phyloP scores from a whole-genome alignment of 2,113 vertebrate genomes.

The Gavia stellata region DNA sequence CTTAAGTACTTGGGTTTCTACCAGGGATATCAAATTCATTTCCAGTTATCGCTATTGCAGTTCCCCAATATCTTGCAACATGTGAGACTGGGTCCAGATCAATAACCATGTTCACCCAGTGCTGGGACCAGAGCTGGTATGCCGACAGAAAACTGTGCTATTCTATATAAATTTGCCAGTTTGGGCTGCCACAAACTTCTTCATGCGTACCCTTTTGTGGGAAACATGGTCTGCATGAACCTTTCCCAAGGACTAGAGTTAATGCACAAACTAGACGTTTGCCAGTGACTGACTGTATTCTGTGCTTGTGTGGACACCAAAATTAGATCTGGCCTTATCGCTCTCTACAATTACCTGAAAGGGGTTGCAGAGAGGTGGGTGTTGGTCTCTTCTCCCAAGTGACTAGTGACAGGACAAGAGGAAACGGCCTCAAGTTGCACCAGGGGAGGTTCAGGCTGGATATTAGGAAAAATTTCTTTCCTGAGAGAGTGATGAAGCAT shows the following conservation, averaged over 20 bases:
- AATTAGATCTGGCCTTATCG: background rate
- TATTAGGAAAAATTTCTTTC: too few species aligned
- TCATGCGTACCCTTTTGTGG: background rate
- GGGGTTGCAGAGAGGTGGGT: too few species aligned
- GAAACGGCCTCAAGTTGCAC: too few species aligned
- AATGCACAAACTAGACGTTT: background rate
- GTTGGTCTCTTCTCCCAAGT: too few species aligned
- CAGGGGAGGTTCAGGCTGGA: too few species aligned
- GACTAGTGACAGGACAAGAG: too few species aligned
- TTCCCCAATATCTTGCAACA: background rate
- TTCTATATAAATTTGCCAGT: background rate
- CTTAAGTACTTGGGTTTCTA: background rate
- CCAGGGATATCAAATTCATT: background rate
- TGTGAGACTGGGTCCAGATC: background rate
- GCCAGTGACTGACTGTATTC: background rate
- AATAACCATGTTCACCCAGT: background rate
- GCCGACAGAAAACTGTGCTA: rapidly evolving
- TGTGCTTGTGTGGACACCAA: background rate
- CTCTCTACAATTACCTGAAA: too few species aligned
- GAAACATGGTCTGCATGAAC: background rate
- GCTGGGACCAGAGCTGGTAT: background rate
- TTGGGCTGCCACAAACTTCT: background rate
- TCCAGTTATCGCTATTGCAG: background rate
- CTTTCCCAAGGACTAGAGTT: background rate
- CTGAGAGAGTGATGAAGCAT: too few species aligned